phyloP scores from a whole-genome alignment of 2,113 vertebrate genomes.

The Neotoma lepida region DNA sequence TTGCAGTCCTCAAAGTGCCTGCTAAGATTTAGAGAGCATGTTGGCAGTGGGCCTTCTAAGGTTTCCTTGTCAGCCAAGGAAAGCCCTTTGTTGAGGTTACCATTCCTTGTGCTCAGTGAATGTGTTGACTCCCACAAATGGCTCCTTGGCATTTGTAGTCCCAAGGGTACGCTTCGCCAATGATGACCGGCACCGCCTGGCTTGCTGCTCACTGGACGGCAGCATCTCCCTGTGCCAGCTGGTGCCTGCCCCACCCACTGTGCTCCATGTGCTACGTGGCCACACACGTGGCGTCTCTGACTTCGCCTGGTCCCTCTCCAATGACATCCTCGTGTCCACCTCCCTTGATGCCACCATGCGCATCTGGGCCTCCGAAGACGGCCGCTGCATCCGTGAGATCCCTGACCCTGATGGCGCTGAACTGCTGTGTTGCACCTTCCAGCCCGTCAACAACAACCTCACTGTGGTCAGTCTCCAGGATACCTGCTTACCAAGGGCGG shows the following conservation, averaged over 20 bases:
- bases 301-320: conserved; percentile 97
- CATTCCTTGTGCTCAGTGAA: not conserved
- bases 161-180: conserved; percentile 95
- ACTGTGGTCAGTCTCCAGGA: conserved; percentile 89
- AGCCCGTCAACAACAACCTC: conserved; percentile 97
- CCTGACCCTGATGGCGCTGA: conserved; percentile 92
- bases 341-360: conserved; percentile 93
- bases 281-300: conserved; percentile 92
- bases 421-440: conserved; percentile 96
- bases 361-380: conserved; percentile 94
- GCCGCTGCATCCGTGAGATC: conserved; percentile 94
- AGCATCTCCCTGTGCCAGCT: conserved; percentile 94
- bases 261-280: conserved; percentile 92
- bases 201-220: conserved; percentile 95
- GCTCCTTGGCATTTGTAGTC: conserved; percentile 82
- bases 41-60: conserved; percentile 10
- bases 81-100: conserved; percentile 17
- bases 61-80: conserved; percentile 56
- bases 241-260: conserved; percentile 91
- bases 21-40: conserved; percentile 3
- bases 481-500: not conserved
- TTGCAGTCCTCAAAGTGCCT: not conserved
- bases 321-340: conserved; percentile 95
- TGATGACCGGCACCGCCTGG: conserved; percentile 94
- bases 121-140: conserved; percentile 18